Base-by-base conservation (phyloP, 53 echinoderm and acorn worm genomes). In the Paelopatides confundens region DNA sequence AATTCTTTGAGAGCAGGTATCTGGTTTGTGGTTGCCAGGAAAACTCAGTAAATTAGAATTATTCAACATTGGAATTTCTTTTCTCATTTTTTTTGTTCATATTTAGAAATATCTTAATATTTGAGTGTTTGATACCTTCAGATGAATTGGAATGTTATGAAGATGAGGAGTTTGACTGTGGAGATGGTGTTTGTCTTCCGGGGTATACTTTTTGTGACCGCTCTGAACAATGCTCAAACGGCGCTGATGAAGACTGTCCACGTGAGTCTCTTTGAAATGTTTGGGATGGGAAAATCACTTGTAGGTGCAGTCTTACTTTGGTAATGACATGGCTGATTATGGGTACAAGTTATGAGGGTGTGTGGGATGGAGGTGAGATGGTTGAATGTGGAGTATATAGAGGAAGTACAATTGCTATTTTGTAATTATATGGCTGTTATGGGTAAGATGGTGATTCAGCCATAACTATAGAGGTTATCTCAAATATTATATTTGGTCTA, bases 91-190 rank as follows among this genome's bases (percentile, higher is more conserved):
- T 53, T 53, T 17, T 1, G 39, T 39, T 39, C 8, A 39, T 8
- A 39, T 39, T 39, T 39, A 39, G 4, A n/a, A 12, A 53, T 54
- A 48, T 48, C n/a, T 11, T 18, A n/a, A 54, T 21, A 54, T 54
- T 54, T 21, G 5, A 54, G 5, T 15, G 14, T 54, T 54, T 54
- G 21, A n/a, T 21, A 6, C 58, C 23, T 18, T 54, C 58, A 54
- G 58, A 15, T 54, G 58, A 54, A 23, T 23, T 33, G 12, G 52
- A 26, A 14, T 79, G 79, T 31, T 24, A 53, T 31, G 79, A 50
- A 14, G 49, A 51, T 33, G 17, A 31, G 4, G 79, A 79, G 29
- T 79, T 48, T 79, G 79, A 79, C 79, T 79, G 79, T 24, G 79
- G 79, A 2, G 54, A 79, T 52, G 54, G 79, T 14, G 18, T 79